Base-by-base conservation (phyloP, 2,888 invertebrate genomes). In the Callyntrura guangdongensis region DNA sequence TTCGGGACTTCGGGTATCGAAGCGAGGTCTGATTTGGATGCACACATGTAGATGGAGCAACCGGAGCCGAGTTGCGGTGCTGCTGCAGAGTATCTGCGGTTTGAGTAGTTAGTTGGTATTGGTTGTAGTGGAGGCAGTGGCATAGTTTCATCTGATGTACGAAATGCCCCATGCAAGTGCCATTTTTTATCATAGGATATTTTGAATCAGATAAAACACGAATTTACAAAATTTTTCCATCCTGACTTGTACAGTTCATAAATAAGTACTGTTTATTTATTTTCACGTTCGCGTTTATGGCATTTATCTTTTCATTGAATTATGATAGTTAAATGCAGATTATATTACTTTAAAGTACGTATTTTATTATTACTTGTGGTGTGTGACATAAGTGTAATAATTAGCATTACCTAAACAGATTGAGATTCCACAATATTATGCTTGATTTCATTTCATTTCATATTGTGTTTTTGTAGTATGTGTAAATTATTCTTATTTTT, bases 211-310 rank as follows among this genome's bases (percentile, higher is more conserved):
- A n/a, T n/a, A n/a, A 36, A 36, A 36, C 36, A 36, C 36, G 36
- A 4, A 4, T 36, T 36, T 36, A 36, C 36, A 36, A 2, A 6
- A 36, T 36, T 36, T 36, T 6, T 2, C 2, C 36, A 36, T 36
- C 36, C 36, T 36, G 3, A 36, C 36, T 4, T 36, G 36, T 36
- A 36, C 6, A 36, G 36, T 36, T 36, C 3, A 67, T 20, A 64
- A 64, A 61, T 83, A 79, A 4, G 36, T 84, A 84, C 47, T 84
- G 59, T 36, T 77, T 86, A 86, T 72, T 20, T 85, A 86, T 86
- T 47, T 85, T 36, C 27, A 56, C 27, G 69, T 77, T 61, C 74
- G 45, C 59, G 59, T 84, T 84, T 14, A 53, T 84, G 27, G 49
- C 53, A 85, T 56, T 61, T 85, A 85, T 85, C 56, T 27, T 81